Conservation (phyloP, 2,797 vertebrate species). For the Megalops cyprinoides region DNA sequence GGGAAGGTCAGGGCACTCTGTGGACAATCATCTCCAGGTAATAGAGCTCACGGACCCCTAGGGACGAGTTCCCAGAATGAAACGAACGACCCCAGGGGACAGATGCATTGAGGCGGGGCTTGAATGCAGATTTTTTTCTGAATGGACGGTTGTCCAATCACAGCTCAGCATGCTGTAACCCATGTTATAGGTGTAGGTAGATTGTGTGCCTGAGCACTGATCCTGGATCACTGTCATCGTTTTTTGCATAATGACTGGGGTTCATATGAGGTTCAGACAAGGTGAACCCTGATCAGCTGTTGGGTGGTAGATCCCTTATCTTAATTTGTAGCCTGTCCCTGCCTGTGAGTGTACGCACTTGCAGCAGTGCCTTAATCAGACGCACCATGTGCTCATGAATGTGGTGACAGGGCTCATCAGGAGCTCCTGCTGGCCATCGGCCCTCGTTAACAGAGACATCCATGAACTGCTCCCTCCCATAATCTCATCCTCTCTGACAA, state of each 20-base stretch:
- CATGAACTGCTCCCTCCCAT: conserved; percentile 17
- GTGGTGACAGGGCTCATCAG: not conserved
- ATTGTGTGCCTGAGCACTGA: not conserved
- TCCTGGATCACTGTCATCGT: not conserved
- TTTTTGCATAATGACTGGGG: too few species aligned
- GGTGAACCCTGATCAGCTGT: too few species aligned
- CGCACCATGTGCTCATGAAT: not conserved
- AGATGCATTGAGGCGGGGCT: not conserved
- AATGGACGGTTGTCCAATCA: not conserved
- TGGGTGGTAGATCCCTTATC: too few species aligned
- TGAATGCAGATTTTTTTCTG: not conserved
- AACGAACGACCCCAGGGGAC: conserved; percentile 1
- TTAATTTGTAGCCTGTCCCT: not conserved
- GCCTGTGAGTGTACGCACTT: not conserved
- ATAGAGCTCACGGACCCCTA: conserved; percentile 27
- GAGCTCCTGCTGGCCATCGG: too few species aligned
- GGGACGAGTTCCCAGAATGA: conserved; percentile 29
- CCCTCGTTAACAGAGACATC: not conserved
- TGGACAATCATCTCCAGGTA: conserved; percentile 30
- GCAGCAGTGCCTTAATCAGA: not conserved
- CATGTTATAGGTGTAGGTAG: not conserved
- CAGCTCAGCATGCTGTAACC: not conserved
- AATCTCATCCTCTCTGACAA: not conserved
- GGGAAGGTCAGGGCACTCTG: conserved; percentile 46
- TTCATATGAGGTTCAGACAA: too few species aligned